These are phyloP conservation scores for Acleris cristana DNA, from an alignment of 2,888 invertebrate genomes.

Conservation along the genomic window DNA sequence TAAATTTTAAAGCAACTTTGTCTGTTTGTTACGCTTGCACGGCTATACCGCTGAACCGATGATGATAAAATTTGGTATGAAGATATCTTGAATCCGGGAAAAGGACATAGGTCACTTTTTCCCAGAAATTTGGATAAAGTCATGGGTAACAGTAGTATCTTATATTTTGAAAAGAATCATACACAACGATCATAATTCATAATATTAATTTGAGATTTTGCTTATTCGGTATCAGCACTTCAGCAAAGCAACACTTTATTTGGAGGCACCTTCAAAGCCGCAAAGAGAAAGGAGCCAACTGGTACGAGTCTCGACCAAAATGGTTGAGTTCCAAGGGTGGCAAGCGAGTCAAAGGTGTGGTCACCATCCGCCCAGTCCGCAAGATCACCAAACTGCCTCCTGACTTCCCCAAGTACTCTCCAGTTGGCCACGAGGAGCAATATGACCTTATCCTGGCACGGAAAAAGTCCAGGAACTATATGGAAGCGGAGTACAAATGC, in stretches of 20 bases:
- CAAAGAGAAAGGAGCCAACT: slow-evolving; percentile 52
- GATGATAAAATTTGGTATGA: too few species aligned
- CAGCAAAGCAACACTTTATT: slow-evolving; percentile 72
- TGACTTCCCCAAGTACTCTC: slow-evolving; percentile 61
- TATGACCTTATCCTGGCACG: slow-evolving; percentile 61
- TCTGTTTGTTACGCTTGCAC: too few species aligned
- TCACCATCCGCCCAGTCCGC: slow-evolving; percentile 47
- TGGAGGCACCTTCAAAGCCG: slow-evolving; percentile 62
- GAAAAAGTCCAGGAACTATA: slow-evolving; percentile 63
- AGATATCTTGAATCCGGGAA: too few species aligned
- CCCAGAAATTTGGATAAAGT: too few species aligned
- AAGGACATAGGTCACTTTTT: too few species aligned
- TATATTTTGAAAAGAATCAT: too few species aligned
- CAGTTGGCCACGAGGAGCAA: slow-evolving; percentile 68
- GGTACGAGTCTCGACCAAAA: slow-evolving; percentile 56
- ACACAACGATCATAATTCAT: too few species aligned
- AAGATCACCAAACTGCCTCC: slow-evolving; percentile 55
- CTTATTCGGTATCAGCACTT: slow-evolving; percentile 49
- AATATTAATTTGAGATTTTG: too few species aligned
- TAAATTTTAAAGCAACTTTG: too few species aligned
- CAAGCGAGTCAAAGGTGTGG: slow-evolving; percentile 47
- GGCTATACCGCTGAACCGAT: too few species aligned
- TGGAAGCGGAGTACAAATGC: slow-evolving; percentile 66
- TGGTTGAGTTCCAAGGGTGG: slow-evolving; percentile 56
- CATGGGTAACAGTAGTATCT: too few species aligned